A percentile compares a stretch with the other conserved stretches of the same genome.
phyloP scores from a whole-genome alignment of 2,888 invertebrate genomes.

The Thymelicus lineola region DNA sequence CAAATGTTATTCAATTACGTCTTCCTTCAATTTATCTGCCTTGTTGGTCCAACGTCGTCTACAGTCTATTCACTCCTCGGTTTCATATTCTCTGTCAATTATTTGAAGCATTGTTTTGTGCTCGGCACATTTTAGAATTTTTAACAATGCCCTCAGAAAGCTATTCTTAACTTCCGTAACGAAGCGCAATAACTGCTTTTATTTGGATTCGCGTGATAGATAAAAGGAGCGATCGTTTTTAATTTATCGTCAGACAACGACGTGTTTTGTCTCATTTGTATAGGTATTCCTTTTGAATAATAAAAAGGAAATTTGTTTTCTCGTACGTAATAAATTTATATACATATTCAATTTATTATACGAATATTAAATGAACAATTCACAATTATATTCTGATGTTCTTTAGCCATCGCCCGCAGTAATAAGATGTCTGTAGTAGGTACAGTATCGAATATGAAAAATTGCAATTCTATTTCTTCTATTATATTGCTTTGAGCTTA shows the following conservation, averaged over 20 bases:
- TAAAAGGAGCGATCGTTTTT: slow-evolving; percentile 31
- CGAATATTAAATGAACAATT: too few species aligned
- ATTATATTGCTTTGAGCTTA: too few species aligned
- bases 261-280: slow-evolving; percentile 29
- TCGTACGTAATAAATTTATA: not conserved
- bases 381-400: too few species aligned
- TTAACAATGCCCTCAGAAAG: slow-evolving; percentile 35
- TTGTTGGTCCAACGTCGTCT: slow-evolving; percentile 43
- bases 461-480: too few species aligned
- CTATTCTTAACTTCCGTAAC: slow-evolving; percentile 35
- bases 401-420: too few species aligned
- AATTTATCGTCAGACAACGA: slow-evolving; percentile 25
- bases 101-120: slow-evolving; percentile 36
- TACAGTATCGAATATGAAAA: too few species aligned
- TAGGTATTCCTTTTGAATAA: slow-evolving; percentile 21
- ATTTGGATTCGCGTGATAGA: slow-evolving; percentile 34
- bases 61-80: slow-evolving; percentile 37
- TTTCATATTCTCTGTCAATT: slow-evolving; percentile 36
- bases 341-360: too few species aligned
- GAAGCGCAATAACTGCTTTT: slow-evolving; percentile 28
- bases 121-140: slow-evolving; percentile 31
- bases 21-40: slow-evolving; percentile 38
- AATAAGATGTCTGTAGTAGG: too few species aligned
- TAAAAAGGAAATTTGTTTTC: slow-evolving; percentile 13
- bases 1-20: slow-evolving; percentile 38